Conservation (phyloP, 92 coral and sea anemone species). For the Porites lobata region DNA sequence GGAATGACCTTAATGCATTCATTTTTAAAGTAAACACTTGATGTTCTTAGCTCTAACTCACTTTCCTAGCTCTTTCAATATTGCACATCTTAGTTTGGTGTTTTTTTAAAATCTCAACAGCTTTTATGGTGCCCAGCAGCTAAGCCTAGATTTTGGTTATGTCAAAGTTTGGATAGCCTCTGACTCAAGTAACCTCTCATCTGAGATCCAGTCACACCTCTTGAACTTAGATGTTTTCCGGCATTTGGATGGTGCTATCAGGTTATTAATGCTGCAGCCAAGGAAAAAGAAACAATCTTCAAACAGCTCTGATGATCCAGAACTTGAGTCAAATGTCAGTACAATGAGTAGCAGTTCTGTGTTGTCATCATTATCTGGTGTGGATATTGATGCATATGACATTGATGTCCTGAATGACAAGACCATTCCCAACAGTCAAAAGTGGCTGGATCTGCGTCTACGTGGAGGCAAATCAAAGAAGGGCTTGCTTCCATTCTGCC, state of each 20-base stretch:
- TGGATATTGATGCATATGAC: slow-evolving; percentile 88
- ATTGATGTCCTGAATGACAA: slow-evolving; percentile 88
- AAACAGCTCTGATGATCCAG: slow-evolving; percentile 81
- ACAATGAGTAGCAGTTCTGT: slow-evolving; percentile 97
- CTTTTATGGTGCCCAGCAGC: slow-evolving; percentile 95
- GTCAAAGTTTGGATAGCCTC: slow-evolving; percentile 97
- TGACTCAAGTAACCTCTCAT: slow-evolving; percentile 77
- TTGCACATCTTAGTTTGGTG: no score
- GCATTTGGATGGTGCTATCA: slow-evolving; percentile 90
- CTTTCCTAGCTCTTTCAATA: no score
- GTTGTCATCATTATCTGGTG: slow-evolving; percentile 90
- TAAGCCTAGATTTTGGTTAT: slow-evolving; percentile 93
- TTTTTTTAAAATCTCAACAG: slow-evolving; percentile 29
- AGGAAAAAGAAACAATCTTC: slow-evolving; percentile 84
- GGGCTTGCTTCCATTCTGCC: slow-evolving; percentile 92
- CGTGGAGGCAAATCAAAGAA: slow-evolving; percentile 91
- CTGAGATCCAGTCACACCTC: slow-evolving; percentile 82
- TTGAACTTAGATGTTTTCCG: slow-evolving; percentile 87
- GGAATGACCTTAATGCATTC: no score
- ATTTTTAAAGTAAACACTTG: no score
- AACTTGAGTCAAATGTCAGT: slow-evolving; percentile 92
- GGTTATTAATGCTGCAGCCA: slow-evolving; percentile 94
- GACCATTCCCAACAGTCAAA: slow-evolving; percentile 94
- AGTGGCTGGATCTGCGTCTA: slow-evolving; percentile 93
- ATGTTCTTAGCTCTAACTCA: no score